Conservation (phyloP, 2,113 vertebrate genomes). For the Chloebia gouldiae region DNA sequence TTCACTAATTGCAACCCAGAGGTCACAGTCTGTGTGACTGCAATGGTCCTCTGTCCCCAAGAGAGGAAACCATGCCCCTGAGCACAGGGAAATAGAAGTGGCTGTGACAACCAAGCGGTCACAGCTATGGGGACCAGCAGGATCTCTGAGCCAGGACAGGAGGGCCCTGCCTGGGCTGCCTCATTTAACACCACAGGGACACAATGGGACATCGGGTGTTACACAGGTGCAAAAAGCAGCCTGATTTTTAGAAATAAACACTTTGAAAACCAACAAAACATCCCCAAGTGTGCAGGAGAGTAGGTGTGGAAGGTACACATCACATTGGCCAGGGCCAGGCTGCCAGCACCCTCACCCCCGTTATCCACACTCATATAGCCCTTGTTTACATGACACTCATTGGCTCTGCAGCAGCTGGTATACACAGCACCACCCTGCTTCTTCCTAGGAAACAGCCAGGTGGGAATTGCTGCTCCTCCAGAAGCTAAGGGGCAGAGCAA, state of each 20-base stretch:
- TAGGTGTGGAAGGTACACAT: background rate
- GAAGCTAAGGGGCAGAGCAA: background rate
- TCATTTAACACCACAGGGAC: background rate
- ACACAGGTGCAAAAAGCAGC: background rate
- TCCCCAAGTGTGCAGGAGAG: background rate
- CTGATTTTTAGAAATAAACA: background rate
- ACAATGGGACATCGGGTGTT: accelerated
- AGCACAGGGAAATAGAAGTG: accelerated
- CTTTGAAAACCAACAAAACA: background rate
- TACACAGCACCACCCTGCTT: background rate
- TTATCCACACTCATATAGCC: no score
- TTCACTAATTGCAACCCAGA: background rate
- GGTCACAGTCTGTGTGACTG: background rate
- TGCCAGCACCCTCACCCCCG: background rate
- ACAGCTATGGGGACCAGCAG: background rate
- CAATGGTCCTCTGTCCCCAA: background rate
- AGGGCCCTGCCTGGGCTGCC: background rate
- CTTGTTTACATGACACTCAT: accelerated
- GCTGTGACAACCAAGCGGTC: accelerated
- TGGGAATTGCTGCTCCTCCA: background rate
- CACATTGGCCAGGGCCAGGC: background rate
- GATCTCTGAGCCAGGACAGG: background rate
- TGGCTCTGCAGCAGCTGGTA: background rate
- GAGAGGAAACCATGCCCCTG: background rate
- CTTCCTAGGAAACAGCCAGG: background rate